These are phyloP conservation scores for Chaetura pelagica DNA, from an alignment of 2,113 vertebrate genomes.

Conservation along the genomic window DNA sequence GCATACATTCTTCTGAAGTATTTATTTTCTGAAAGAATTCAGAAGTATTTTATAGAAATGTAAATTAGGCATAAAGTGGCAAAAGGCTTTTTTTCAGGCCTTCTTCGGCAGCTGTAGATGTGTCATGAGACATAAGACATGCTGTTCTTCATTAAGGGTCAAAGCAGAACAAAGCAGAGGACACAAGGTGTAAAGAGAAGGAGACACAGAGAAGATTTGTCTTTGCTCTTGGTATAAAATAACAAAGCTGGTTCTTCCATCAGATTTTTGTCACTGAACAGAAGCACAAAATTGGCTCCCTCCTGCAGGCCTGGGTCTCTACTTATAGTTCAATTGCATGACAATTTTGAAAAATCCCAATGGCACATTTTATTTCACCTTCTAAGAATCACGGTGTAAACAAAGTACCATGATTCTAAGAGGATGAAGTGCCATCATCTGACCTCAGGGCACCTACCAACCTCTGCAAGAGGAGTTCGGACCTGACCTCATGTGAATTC, in stretches of 20 bases:
- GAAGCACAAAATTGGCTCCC: neutral
- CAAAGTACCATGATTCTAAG: neutral
- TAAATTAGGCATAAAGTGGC: neutral
- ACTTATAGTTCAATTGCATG: accelerated
- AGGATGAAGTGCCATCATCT: neutral
- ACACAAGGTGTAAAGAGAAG: constrained; percentile 1
- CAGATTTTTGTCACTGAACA: neutral
- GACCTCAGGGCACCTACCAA: neutral
- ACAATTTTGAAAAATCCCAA: neutral
- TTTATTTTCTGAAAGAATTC: constrained; percentile 51
- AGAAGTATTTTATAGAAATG: constrained; percentile 51
- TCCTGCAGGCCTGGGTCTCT: neutral
- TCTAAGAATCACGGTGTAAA: neutral
- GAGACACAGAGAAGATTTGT: neutral
- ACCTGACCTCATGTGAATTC: neutral
- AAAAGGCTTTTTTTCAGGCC: neutral
- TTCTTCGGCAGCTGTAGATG: constrained; percentile 13
- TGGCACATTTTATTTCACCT: neutral
- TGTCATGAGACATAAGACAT: neutral
- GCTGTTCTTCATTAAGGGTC: neutral
- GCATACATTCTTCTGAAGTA: neutral
- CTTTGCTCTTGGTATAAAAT: constrained; percentile 25
- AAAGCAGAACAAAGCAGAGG: constrained; percentile 31
- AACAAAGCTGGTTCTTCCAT: constrained; percentile 1
- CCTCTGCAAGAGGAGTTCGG: neutral